These are phyloP conservation scores for Cheilosia variabilis DNA, from an alignment of 2,888 invertebrate genomes.

Conservation along the genomic window DNA sequence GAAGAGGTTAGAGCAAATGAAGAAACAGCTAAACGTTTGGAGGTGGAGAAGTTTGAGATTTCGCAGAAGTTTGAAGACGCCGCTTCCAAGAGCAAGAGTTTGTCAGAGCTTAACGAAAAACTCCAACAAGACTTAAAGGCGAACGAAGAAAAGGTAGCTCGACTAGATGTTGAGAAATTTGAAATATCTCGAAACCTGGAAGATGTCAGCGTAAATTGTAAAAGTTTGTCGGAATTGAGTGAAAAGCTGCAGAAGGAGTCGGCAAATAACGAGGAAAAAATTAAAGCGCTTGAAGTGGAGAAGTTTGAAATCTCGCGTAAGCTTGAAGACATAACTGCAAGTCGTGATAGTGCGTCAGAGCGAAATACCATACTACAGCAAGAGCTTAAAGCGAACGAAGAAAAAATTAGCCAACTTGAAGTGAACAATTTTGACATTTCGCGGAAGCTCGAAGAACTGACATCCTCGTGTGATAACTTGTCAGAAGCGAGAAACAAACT, in stretches of 20 bases:
- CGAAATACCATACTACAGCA: slow-evolving; percentile 86
- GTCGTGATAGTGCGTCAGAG: slow-evolving; percentile 76
- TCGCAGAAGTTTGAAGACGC: slow-evolving; percentile 80
- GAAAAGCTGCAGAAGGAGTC: slow-evolving; percentile 54
- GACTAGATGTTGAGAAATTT: slow-evolving; percentile 18
- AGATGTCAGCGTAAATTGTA: slow-evolving; percentile 73
- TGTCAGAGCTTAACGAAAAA: slow-evolving; percentile 71
- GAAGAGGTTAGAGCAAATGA: slow-evolving; percentile 77
- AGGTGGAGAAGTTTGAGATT: slow-evolving; percentile 79
- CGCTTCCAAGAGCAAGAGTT: slow-evolving; percentile 82
- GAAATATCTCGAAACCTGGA: slow-evolving; percentile 78
- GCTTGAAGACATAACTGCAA: slow-evolving; percentile 84
- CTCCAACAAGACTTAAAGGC: slow-evolving; percentile 81
- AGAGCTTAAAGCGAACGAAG: slow-evolving; percentile 74
- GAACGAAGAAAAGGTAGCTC: slow-evolving; percentile 82
- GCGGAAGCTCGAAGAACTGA: slow-evolving; percentile 77
- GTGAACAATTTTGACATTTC: slow-evolving; percentile 79
- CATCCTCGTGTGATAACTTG: slow-evolving; percentile 76
- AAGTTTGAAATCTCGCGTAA: slow-evolving; percentile 85
- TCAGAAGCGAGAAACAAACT: slow-evolving; percentile 79
- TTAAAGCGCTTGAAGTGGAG: slow-evolving; percentile 84
- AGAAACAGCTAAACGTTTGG: slow-evolving; percentile 82
- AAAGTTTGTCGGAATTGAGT: slow-evolving; percentile 76
- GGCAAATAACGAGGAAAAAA: neutral
- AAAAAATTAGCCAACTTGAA: slow-evolving; percentile 75